Evolutionary conservation across 2,888 invertebrate species (phyloP), one percentile per base, ranked within the genome.

Genomic region (Paralinhomoeus sp.): DNA sequence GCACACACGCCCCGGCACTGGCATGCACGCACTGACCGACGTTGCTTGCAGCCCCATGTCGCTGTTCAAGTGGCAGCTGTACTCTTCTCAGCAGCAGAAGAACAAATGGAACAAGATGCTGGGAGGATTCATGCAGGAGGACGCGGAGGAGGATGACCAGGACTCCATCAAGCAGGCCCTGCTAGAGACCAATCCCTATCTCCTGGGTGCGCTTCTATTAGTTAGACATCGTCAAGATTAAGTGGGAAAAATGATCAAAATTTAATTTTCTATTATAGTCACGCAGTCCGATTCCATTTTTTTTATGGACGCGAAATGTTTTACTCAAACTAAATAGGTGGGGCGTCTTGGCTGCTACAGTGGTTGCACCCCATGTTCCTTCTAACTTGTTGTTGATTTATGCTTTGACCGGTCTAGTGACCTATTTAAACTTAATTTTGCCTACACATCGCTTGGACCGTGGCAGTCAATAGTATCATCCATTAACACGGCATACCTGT

Each of bases 31-130:
- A n/a, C n/a, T n/a, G n/a, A n/a, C n/a, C n/a, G n/a, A n/a, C n/a
- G 46, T 69, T 45, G 68, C 66, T 2, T 71, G 62, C 54, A 58
- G 85, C 60, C 97, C 97, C 0, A 67, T 99, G 48, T 82, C 85
- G 45, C 71, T 99, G 55, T 85, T 97, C 64, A 89, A 85, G 63
- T 97, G 89, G 87, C 97, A 99, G 66, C 66, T 99, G 54, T 99
- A 93, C 64, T 81, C 87, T 2, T 87, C 93, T 7, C 97, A 97
- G 64, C 76, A 79, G 33, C 83, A 85, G 80, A 73, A 80, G 53
- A 80, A 78, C 58, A 53, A 57, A 47, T 60, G 60, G 60, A 50
- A 54, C 5, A 47, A 49, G 36, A 49, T 58, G 49, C 42, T 60
- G 31, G 49, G 53, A 24, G 51, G 51, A 1, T 53, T 53, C n/a